Conservation (phyloP, 1,140 invertebrate genomes). For the Heliconius nattereri region DNA sequence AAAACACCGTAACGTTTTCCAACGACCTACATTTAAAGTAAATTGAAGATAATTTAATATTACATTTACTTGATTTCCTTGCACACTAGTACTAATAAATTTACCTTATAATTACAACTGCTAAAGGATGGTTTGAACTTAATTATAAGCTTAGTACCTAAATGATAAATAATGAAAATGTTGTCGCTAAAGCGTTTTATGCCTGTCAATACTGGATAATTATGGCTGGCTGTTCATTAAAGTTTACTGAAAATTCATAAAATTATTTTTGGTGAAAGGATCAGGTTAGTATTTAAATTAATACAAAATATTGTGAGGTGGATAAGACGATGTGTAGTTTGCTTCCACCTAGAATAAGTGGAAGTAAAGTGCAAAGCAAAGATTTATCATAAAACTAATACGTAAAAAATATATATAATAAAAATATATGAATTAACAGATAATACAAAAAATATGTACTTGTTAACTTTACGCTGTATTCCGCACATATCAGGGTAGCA, state of each 20-base stretch:
- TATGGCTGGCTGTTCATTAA: background rate
- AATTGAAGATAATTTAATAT: slow-evolving; percentile 20
- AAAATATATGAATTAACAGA: too few relatives aligned
- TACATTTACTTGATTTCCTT: slow-evolving; percentile 19
- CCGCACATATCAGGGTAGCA: too few relatives aligned
- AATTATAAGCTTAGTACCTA: slow-evolving; percentile 18
- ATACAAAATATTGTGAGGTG: too few relatives aligned
- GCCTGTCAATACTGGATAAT: slow-evolving; percentile 1
- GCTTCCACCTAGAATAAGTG: too few relatives aligned
- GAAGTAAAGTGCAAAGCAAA: too few relatives aligned
- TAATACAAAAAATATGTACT: too few relatives aligned
- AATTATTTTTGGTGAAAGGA: too few relatives aligned
- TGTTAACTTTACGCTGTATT: too few relatives aligned
- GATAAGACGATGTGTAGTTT: too few relatives aligned
- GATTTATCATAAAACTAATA: too few relatives aligned
- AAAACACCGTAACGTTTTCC: background rate
- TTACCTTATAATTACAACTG: slow-evolving; percentile 15
- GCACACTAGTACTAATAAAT: slow-evolving; percentile 18
- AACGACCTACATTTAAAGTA: slow-evolving; percentile 8
- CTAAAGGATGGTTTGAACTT: background rate
- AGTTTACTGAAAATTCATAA: background rate
- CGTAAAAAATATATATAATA: too few relatives aligned
- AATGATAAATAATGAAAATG: slow-evolving; percentile 11
- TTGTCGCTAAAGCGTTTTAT: slow-evolving; percentile 16
- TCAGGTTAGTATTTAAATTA: too few relatives aligned